Evolutionary conservation across 2,888 invertebrate species (phyloP).

Genomic region (Ariolimax columbianus): DNA sequence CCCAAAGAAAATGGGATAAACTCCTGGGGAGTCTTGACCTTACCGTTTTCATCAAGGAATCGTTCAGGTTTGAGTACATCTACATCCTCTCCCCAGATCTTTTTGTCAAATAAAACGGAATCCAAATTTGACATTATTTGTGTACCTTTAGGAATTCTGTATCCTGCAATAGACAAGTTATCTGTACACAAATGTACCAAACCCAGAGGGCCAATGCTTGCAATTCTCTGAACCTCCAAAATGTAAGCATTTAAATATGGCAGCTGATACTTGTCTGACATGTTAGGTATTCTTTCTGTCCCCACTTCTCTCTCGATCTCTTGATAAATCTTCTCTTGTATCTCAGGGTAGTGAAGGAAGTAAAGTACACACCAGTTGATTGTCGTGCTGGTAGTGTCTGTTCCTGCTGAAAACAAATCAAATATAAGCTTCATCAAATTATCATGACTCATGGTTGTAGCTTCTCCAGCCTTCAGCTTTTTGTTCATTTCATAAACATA

Average conservation of each 20-base stretch:
- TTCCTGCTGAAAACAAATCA: slow-evolving; percentile 66
- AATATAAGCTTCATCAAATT: slow-evolving; percentile 32
- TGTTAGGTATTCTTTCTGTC: slow-evolving; percentile 51
- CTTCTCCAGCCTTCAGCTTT: background rate
- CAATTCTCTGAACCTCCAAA: background rate
- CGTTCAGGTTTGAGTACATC: slow-evolving; percentile 64
- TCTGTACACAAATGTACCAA: slow-evolving; percentile 27
- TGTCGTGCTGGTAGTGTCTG: slow-evolving; percentile 90
- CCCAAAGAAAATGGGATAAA: slow-evolving; percentile 55
- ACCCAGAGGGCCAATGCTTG: slow-evolving; percentile 54
- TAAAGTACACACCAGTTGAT: slow-evolving; percentile 82
- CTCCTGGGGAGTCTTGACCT: slow-evolving; percentile 46
- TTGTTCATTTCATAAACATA: slow-evolving; percentile 10
- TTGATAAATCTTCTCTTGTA: slow-evolving; percentile 55
- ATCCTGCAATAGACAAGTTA: slow-evolving; percentile 66
- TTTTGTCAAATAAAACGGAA: slow-evolving; percentile 61
- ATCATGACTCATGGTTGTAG: background rate
- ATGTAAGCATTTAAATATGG: slow-evolving; percentile 10
- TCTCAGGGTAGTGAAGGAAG: slow-evolving; percentile 83
- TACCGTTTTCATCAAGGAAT: slow-evolving; percentile 60
- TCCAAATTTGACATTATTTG: slow-evolving; percentile 51
- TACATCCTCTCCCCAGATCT: slow-evolving; percentile 60
- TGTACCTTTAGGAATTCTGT: slow-evolving; percentile 66
- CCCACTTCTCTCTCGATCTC: slow-evolving; percentile 74
- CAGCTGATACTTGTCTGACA: background rate